Percentiles rank a stretch among this genome's conserved stretches.
phyloP scores from a whole-genome alignment of 2,113 vertebrate species.

The Peromyscus maniculatus region DNA sequence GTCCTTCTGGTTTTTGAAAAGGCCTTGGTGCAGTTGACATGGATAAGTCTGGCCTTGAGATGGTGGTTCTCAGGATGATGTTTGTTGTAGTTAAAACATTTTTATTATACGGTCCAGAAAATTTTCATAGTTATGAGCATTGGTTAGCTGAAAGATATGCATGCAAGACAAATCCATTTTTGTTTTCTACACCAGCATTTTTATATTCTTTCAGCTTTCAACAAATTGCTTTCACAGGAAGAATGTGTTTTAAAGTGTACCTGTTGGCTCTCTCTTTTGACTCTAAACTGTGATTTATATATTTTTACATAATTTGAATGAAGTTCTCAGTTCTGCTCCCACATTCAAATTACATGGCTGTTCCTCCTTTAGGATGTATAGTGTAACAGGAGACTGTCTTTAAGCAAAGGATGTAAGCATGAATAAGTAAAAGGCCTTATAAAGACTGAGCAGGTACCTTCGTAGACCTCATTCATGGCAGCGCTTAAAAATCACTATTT shows the following conservation, averaged over 20 bases:
- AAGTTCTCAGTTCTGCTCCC: conserved; percentile 39
- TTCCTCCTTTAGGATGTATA: conserved; percentile 52
- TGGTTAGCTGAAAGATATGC: conserved; percentile 38
- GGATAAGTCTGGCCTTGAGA: neutral
- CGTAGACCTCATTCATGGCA: conserved; percentile 41
- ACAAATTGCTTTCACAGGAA: conserved; percentile 51
- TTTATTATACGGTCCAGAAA: conserved; percentile 34
- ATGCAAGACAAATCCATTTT: neutral
- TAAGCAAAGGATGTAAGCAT: conserved; percentile 42
- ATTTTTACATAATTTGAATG: conserved; percentile 78
- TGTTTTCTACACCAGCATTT: neutral
- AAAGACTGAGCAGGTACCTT: neutral
- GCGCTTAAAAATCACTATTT: conserved; percentile 43
- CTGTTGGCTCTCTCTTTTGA: conserved; percentile 47
- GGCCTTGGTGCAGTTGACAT: neutral
- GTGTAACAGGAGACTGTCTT: conserved; percentile 44
- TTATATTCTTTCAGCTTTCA: conserved; percentile 44
- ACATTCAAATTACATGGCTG: conserved; percentile 68
- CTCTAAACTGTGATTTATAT: conserved; percentile 29
- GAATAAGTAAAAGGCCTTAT: neutral
- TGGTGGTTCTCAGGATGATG: neutral
- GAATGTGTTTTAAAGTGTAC: conserved; percentile 35
- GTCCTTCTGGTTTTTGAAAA: conserved; percentile 26
- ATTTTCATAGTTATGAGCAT: conserved; percentile 28
- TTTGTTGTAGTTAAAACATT: neutral